Evolutionary conservation across 2,888 invertebrate species (phyloP).

Genomic region (Agrilus biguttatus): DNA sequence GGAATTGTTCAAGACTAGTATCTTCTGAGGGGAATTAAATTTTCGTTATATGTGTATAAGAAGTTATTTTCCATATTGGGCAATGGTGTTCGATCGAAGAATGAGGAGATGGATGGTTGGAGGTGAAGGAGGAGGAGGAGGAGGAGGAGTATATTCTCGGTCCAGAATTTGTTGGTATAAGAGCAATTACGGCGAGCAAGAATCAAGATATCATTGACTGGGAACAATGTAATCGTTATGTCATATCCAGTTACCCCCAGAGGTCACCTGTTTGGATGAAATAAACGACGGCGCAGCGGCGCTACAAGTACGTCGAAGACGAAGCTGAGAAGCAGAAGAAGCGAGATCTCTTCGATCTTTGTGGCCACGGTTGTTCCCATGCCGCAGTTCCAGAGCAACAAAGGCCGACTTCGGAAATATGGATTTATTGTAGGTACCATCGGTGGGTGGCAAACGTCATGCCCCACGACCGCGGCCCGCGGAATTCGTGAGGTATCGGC

Average conservation of each 20-base stretch:
- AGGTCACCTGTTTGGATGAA: constrained; percentile 15
- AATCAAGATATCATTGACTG: constrained; percentile 15
- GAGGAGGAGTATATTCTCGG: no score
- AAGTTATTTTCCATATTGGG: no score
- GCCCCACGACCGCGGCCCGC: constrained; percentile 22
- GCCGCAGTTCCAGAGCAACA: constrained; percentile 23
- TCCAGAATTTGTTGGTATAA: constrained; percentile 4
- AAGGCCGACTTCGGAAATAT: constrained; percentile 23
- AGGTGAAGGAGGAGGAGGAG: no score
- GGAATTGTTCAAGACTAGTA: no score
- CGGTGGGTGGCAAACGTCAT: constrained; percentile 30
- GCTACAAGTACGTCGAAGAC: background rate
- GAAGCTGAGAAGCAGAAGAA: no score
- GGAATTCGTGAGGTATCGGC: constrained; percentile 28
- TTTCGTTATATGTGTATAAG: no score
- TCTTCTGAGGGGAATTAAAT: no score
- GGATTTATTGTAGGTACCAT: constrained; percentile 29
- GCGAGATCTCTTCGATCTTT: no score
- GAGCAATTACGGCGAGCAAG: constrained; percentile 7
- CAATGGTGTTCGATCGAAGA: no score
- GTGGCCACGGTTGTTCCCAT: constrained; percentile 10
- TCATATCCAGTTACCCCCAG: constrained; percentile 16
- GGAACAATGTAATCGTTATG: constrained; percentile 25
- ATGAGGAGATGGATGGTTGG: no score
- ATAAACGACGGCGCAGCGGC: constrained; percentile 7